phyloP scores from a whole-genome alignment of 2,888 invertebrate genomes.

The Chelonus formosanus region DNA sequence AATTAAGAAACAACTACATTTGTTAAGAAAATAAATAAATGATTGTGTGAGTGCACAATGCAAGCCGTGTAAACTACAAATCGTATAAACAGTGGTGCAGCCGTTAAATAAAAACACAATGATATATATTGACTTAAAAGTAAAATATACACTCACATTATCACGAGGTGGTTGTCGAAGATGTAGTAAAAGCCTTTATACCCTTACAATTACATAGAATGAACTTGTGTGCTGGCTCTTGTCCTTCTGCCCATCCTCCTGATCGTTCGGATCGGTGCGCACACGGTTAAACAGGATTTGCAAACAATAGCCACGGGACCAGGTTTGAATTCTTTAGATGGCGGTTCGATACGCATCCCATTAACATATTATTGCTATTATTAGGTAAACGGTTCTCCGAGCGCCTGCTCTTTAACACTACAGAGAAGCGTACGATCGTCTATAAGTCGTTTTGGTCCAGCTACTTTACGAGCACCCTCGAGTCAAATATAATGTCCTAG shows the following conservation, averaged over 20 bases:
- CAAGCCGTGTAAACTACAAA: too few relatives aligned
- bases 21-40: too few relatives aligned
- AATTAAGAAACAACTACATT: too few relatives aligned
- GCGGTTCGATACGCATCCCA: constrained; percentile 62
- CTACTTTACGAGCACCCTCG: constrained; percentile 54
- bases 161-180: too few relatives aligned
- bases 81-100: too few relatives aligned
- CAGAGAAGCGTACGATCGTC: constrained; percentile 13
- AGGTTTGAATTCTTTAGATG: constrained; percentile 60
- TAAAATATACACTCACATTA: too few relatives aligned
- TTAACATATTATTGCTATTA: constrained; percentile 65
- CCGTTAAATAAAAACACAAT: too few relatives aligned
- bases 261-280: constrained; percentile 34
- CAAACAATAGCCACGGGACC: constrained; percentile 59
- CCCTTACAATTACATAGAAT: too few relatives aligned
- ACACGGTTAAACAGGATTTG: constrained; percentile 58
- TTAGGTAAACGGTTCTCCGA: constrained; percentile 62
- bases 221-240: background rate
- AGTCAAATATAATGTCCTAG: constrained; percentile 7
- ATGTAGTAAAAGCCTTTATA: too few relatives aligned
- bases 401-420: constrained; percentile 44
- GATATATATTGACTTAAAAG: too few relatives aligned
- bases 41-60: too few relatives aligned
- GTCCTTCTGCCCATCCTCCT: background rate
- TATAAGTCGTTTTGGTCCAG: constrained; percentile 44